Conservation (phyloP, 2,113 vertebrate species). For the Forbesichthys papilliferus region DNA sequence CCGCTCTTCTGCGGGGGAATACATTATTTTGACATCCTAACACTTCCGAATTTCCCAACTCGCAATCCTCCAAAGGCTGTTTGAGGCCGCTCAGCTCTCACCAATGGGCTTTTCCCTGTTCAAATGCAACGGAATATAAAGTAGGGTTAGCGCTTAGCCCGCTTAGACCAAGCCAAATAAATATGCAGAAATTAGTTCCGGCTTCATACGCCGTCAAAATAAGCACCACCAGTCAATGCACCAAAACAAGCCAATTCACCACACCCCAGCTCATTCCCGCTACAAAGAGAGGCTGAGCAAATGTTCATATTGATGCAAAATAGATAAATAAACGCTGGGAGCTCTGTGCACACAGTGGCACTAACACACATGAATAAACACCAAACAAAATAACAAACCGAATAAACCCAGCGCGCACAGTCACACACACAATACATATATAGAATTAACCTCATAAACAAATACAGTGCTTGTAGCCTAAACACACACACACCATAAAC, state of each 20-base stretch:
- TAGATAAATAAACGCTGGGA: slow-evolving; percentile 50
- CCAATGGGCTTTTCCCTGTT: slow-evolving; percentile 30
- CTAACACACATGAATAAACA: slow-evolving; percentile 27
- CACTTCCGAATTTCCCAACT: slow-evolving; percentile 23
- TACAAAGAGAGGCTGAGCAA: slow-evolving; percentile 43
- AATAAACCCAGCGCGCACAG: slow-evolving; percentile 19
- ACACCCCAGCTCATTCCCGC: slow-evolving; percentile 48
- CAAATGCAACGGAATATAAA: slow-evolving; percentile 58
- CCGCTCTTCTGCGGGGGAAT: slow-evolving; percentile 28
- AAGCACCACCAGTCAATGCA: slow-evolving; percentile 57
- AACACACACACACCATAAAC: slow-evolving; percentile 11
- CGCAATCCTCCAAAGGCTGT: slow-evolving; percentile 39
- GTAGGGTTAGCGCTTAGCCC: slow-evolving; percentile 54
- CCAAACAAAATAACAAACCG: slow-evolving; percentile 27
- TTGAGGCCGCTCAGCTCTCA: slow-evolving; percentile 26
- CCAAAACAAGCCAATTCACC: slow-evolving; percentile 69
- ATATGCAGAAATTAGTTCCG: slow-evolving; percentile 75
- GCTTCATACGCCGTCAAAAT: slow-evolving; percentile 58
- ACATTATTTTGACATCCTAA: slow-evolving; percentile 45
- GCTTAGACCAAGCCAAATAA: slow-evolving; percentile 65
- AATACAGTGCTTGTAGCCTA: neutral
- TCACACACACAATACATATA: neutral
- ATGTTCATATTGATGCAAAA: slow-evolving; percentile 59
- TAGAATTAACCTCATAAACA: neutral
- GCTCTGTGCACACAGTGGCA: slow-evolving; percentile 27